Percentiles rank a stretch among this genome's conserved stretches.
phyloP scores from a whole-genome alignment of 2,888 invertebrate species.

The Steinernema carpocapsae region DNA sequence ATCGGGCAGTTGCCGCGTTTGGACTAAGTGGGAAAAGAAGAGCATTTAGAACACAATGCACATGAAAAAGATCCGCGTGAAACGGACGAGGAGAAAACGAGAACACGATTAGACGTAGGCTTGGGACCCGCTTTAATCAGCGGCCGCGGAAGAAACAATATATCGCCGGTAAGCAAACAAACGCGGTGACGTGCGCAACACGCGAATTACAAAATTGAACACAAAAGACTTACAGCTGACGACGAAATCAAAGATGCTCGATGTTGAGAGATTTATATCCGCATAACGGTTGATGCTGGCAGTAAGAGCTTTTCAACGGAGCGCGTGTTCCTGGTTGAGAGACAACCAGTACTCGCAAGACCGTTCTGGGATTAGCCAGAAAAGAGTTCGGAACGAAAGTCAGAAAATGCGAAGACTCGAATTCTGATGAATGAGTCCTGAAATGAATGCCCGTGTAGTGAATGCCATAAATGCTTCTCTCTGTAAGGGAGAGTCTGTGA shows the following conservation, averaged over 20 bases:
- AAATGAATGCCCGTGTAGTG: background rate
- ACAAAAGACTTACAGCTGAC: conserved; percentile 22
- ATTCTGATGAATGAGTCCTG: conserved; percentile 32
- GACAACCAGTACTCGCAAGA: background rate
- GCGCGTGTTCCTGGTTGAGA: background rate
- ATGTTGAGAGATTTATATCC: conserved; percentile 22
- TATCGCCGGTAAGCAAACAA: conserved; percentile 22
- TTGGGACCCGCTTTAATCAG: background rate
- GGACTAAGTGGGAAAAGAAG: no score
- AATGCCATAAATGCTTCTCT: background rate
- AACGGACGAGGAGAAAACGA: no score
- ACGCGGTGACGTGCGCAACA: conserved; percentile 19
- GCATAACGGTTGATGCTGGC: conserved; percentile 31
- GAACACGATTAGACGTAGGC: no score
- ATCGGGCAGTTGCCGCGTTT: no score
- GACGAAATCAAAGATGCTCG: conserved; percentile 26
- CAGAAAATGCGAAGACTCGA: conserved; percentile 9
- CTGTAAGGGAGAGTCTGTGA: background rate
- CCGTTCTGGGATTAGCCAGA: background rate
- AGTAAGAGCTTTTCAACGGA: conserved; percentile 24
- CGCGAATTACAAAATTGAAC: conserved; percentile 7
- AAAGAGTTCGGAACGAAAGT: no score
- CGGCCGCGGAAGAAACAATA: conserved; percentile 16
- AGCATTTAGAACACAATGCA: no score
- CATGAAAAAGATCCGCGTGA: no score